Evolutionary conservation across 2,888 invertebrate genomes (phyloP), one percentile per base, ranked within the genome.

Genomic region (Orthosia incerta): DNA sequence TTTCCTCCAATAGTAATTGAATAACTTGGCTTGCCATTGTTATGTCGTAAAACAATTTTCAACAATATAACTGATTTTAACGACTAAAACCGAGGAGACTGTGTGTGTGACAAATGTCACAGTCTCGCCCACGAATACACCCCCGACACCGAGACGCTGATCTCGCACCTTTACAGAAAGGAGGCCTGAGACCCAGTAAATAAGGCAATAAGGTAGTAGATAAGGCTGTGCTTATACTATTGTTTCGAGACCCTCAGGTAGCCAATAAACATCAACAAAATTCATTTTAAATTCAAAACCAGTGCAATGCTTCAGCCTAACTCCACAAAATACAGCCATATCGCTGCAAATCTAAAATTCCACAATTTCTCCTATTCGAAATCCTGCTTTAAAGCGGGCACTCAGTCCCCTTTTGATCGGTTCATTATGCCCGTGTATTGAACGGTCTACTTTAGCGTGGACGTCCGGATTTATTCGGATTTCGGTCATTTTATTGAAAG

Each of bases 401-500:
- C 74, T 78, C 64, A 23, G 51, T 63, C 62, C 61, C 26, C 62
- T 69, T 82, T 60, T 62, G 62, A 82, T 69, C 67, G 61, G 53
- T 71, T 79, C 64, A 81, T 68, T 71, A 81, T 64, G 18, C 13
- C 20, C 46, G 39, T 63, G 65, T 59, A 74, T 68, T 68, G 61
- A 81, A 39, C 26, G 69, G 31, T 61, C 60, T 66, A 56, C 46
- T 82, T 70, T 68, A 57, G 31, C 50, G 31, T 65, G 66, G 57
- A 39, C 31, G 63, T 26, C 15, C 23, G 60, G 56, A 59, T 74
- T 74, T 70, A 79, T 79, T 59, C 50, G 20, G 26, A 39, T 66
- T 73, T 73, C 31, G 48, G 57, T 23, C 26, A 64, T 79, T 67
- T 68, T 71, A 69, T 74, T 71, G 53, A 80, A 79, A 56, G 83